Evolutionary conservation across 2,113 vertebrate genomes (phyloP), one percentile per base, ranked within the genome.

Genomic region (Reinhardtius hippoglossoides): DNA sequence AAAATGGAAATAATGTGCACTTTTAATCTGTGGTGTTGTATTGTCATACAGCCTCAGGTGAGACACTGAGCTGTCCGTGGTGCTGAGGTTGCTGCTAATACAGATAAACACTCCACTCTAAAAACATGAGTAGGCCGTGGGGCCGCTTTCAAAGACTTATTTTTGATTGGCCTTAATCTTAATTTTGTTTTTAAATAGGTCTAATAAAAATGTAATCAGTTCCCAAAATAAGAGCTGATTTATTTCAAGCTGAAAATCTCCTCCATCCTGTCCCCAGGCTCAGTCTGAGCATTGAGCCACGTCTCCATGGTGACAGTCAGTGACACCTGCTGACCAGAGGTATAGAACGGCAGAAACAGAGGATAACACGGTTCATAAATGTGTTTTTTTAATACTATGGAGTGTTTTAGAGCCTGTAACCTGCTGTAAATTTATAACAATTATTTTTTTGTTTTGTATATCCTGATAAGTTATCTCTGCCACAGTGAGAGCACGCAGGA

Each of bases 1-100:
- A 7, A n/a, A 54, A 54, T 50, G 46, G 14, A 50, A 8, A 54
- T 54, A 54, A 54, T 48, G 44, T 48, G 15, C 1, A 48, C 5
- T 48, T 57, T 18, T 18, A 12, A 9, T 44, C 40, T 31, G 9
- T n/a, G 20, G 24, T 23, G 0, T 18, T 24, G 13, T 5, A 4
- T 14, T 37, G 21, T 20, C 0, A 58, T 23, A 21, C 40, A 9
- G 0, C 20, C 2, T 20, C 55, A 67, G 74, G 57, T 62, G 67
- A 64, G 56, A 35, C 2, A 8, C 69, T n/a, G 64, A 67, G 55
- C 86, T 76, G 57, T 77, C 76, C 69, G 10, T 79, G 82, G 77
- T 63, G 57, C 80, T 89, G 67, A 89, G 64, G 13, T 3, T 4
- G 24, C 37, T 52, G 57, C 26, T 37, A 9, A 42, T 13, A 42